Percentiles rank a stretch among this genome's conserved stretches.
These are phyloP conservation scores for Brachyrhaphis roseni DNA, from an alignment of 2,797 vertebrate genomes.

Conservation along the genomic window DNA sequence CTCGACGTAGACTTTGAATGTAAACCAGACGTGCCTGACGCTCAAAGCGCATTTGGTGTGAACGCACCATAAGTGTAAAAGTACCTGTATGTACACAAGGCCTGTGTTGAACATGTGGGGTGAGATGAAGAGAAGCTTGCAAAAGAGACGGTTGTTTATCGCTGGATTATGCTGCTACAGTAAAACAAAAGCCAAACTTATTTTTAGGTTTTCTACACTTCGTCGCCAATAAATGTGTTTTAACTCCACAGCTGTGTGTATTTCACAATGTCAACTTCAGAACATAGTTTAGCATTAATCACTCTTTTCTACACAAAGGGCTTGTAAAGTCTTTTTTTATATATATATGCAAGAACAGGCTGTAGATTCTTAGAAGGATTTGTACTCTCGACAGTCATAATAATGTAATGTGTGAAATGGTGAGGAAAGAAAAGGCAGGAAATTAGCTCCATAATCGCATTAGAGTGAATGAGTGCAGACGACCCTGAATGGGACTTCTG, in stretches of 20 bases:
- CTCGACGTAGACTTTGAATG: too few species aligned
- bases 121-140: neutral
- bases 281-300: neutral
- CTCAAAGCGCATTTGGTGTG: too few species aligned
- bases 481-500: slow-evolving; percentile 77
- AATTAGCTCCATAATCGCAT: slow-evolving; percentile 95
- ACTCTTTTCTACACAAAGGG: slow-evolving; percentile 8
- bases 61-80: neutral
- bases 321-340: slow-evolving; percentile 11
- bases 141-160: neutral
- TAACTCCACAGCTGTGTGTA: neutral
- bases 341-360: slow-evolving; percentile 29
- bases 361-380: slow-evolving; percentile 27
- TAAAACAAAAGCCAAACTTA: neutral
- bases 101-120: neutral
- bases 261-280: neutral
- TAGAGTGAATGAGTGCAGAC: slow-evolving; percentile 88
- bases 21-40: too few species aligned
- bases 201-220: neutral
- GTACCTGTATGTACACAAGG: neutral
- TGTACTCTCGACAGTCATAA: slow-evolving; percentile 71
- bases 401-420: slow-evolving; percentile 89
- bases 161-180: neutral
- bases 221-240: neutral
- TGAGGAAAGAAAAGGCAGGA: slow-evolving; percentile 89